Evolutionary conservation across 1,140 invertebrate species (phyloP).

Genomic region (Pollicipes pollicipes): DNA sequence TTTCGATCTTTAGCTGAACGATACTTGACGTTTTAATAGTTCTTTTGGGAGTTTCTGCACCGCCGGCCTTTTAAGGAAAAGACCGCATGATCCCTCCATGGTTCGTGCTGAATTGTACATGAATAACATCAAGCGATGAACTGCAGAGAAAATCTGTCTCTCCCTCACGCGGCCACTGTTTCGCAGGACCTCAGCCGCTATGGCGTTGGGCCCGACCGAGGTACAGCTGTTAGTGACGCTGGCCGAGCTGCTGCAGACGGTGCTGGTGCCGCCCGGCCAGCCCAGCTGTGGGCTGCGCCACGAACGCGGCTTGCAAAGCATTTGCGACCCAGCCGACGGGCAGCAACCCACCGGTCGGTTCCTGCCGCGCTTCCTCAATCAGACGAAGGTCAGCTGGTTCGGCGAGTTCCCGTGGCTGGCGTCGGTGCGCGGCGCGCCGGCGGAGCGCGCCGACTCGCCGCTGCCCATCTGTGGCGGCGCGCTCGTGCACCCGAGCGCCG

Average conservation of each 20-base stretch:
- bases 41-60: too few species aligned
- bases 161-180: too few species aligned
- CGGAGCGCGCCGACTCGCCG: not conserved
- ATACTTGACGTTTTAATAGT: too few species aligned
- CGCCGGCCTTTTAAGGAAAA: too few species aligned
- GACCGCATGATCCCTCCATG: too few species aligned
- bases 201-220: not conserved
- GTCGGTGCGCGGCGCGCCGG: not conserved
- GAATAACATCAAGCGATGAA: too few species aligned
- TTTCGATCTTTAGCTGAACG: too few species aligned
- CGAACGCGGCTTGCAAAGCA: not conserved
- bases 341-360: too few species aligned
- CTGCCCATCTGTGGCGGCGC: not conserved
- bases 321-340: not conserved
- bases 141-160: too few species aligned
- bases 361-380: not conserved
- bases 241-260: not conserved
- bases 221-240: not conserved
- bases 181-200: too few species aligned
- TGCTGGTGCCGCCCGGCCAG: not conserved
- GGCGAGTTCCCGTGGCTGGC: not conserved
- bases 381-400: not conserved
- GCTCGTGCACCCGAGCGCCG: not conserved
- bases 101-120: too few species aligned
- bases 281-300: not conserved